Evolutionary conservation across 2,113 vertebrate genomes (phyloP).

Genomic region (Pipa parva): DNA sequence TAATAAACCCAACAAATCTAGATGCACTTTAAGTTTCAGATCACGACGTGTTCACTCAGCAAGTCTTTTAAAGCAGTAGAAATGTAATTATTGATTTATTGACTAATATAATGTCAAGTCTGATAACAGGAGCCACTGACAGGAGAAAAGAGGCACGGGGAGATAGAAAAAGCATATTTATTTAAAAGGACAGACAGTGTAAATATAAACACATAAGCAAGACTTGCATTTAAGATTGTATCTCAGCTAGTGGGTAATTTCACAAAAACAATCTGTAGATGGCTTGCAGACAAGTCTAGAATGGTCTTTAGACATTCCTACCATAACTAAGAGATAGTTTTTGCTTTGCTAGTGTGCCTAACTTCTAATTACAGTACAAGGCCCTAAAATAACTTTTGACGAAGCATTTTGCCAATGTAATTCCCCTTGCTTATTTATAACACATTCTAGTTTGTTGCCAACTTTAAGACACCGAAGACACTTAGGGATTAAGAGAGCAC

Average conservation of each 20-base stretch:
- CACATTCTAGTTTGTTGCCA: conserved; percentile 1
- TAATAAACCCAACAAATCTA: too few relatives aligned
- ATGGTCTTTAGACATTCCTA: not conserved
- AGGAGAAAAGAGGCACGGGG: too few relatives aligned
- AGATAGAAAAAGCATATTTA: too few relatives aligned
- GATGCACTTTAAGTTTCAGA: too few relatives aligned
- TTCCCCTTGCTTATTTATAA: conserved; percentile 7
- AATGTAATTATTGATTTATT: too few relatives aligned
- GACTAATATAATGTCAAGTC: not conserved
- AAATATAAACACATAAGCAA: too few relatives aligned
- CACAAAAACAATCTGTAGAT: not conserved
- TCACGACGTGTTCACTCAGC: too few relatives aligned
- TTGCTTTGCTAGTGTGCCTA: not conserved
- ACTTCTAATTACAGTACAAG: conserved; percentile 12
- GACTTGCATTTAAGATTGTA: too few relatives aligned
- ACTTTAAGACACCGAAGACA: conserved; percentile 15
- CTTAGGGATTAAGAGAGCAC: not conserved
- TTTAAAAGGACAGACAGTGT: too few relatives aligned
- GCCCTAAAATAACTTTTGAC: not conserved
- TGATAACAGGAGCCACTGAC: too few relatives aligned
- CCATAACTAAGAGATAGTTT: not conserved
- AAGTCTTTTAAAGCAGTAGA: too few relatives aligned
- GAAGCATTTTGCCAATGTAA: not conserved
- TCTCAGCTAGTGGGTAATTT: too few relatives aligned
- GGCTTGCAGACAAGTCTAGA: not conserved